Evolutionary conservation across 1,140 invertebrate species (phyloP), one percentile per base, ranked within the genome.

Genomic region (Dreissena rostriformis): DNA sequence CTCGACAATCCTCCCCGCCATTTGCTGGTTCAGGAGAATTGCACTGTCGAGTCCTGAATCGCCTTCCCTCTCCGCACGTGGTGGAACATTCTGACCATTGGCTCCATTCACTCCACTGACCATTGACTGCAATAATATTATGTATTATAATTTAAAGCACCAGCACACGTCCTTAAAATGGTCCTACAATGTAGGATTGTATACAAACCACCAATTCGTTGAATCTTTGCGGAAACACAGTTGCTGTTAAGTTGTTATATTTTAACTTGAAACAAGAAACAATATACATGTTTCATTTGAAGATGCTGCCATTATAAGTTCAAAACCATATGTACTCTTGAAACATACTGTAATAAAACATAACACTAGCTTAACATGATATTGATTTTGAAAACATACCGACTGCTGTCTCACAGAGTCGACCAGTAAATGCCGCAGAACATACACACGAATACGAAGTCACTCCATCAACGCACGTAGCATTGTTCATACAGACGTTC

Each of bases 351-450:
- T 39, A 5, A 2, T 5, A 39, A 39, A 39, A 39, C 4, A 39
- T 39, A 39, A 39, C 8, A 39, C 39, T 5, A 39, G 39, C 39
- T 39, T 39, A 39, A 39, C 8, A 67, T 67, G 14, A 67, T 24
- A n/a, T 28, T 14, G 8, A 67, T 67, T 57, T 61, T 28, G n/a
- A 1, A n/a, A 52, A 85, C 29, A 83, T 80, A 84, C 87, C 81
- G 17, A 88, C 86, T 28, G 78, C 96, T 95, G 10, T 95, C 66
- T 76, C 83, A 93, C 98, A 99, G 39, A 61, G 73, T 57, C 88
- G 91, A 55, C 97, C 97, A 17, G 95, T 95, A 97, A 97, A 99
- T 67, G 98, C 98, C 0, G 96, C 96, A 89, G 97, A 94, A 91
- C 98, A 99, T 68, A 98, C 95, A 89, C 98, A 99, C 29, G 51